These are phyloP conservation scores for Scolopax rusticola DNA, from an alignment of 2,797 vertebrate genomes.

Conservation along the genomic window DNA sequence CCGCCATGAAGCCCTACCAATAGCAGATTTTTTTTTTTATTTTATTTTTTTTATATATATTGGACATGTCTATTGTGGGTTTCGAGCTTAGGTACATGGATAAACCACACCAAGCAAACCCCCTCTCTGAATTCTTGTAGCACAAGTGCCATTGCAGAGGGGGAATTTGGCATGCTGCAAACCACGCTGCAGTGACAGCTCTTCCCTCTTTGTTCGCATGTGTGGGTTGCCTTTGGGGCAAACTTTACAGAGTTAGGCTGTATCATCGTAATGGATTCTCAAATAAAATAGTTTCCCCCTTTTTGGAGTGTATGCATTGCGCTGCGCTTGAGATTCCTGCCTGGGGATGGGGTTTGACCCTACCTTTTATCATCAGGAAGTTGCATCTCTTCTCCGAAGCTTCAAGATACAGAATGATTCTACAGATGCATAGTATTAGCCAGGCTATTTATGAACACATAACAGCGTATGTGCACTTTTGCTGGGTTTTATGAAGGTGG, in stretches of 20 bases:
- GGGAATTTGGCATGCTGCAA: background rate
- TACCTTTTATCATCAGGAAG: background rate
- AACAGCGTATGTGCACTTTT: too few species aligned
- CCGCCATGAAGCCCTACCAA: background rate
- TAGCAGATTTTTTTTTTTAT: background rate
- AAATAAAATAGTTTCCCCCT: background rate
- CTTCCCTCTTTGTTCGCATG: background rate
- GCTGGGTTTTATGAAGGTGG: too few species aligned
- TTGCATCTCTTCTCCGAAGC: background rate
- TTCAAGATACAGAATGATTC: background rate
- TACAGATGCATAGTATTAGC: background rate
- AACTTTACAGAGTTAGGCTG: background rate
- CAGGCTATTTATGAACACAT: background rate
- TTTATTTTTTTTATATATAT: background rate
- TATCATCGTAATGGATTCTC: fast-evolving
- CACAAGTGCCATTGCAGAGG: background rate
- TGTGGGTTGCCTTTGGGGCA: background rate
- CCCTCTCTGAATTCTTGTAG: background rate
- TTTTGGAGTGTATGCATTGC: fast-evolving
- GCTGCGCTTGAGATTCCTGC: fast-evolving
- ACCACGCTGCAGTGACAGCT: background rate
- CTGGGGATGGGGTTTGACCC: background rate
- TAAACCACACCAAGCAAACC: background rate
- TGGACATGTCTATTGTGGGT: background rate
- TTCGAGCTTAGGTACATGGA: background rate